phyloP scores from a whole-genome alignment of 2,797 vertebrate genomes.

The Gymnothorax reevesii region DNA sequence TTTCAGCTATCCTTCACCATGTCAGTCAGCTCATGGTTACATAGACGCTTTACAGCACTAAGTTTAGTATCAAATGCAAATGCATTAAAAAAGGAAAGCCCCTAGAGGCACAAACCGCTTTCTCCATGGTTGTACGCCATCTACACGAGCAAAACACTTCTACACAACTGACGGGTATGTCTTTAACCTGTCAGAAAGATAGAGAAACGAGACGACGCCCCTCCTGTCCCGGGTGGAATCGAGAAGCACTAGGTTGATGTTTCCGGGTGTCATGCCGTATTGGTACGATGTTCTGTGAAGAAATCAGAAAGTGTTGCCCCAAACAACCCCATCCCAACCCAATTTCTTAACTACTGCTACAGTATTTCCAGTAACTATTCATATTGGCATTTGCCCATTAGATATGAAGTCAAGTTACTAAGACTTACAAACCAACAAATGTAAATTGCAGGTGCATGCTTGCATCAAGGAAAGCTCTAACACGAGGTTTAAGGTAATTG shows the following conservation, averaged over 20 bases:
- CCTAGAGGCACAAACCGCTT: background rate
- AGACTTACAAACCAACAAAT: conserved; percentile 53
- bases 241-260: conserved; percentile 45
- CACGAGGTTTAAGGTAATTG: conserved; percentile 67
- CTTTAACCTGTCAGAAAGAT: conserved; percentile 21
- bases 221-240: conserved; percentile 12
- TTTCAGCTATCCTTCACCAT: conserved; percentile 10
- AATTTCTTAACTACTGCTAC: conserved; percentile 28
- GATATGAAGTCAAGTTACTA: conserved; percentile 47
- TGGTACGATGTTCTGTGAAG: conserved; percentile 71
- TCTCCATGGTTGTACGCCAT: background rate
- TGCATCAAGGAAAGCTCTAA: conserved; percentile 51
- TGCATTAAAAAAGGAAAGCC: background rate
- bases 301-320: conserved; percentile 66
- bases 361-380: conserved; percentile 24
- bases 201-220: conserved; percentile 4
- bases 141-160: background rate
- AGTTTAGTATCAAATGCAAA: conserved; percentile 30
- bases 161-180: background rate
- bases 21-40: conserved; percentile 23
- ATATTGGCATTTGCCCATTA: conserved; percentile 47
- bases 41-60: conserved; percentile 16
- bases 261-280: conserved; percentile 52
- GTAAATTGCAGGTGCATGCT: conserved; percentile 76
- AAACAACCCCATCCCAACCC: conserved; percentile 54